phyloP scores from a whole-genome alignment of 1,140 invertebrate species.

The Drosophila grimshawi region DNA sequence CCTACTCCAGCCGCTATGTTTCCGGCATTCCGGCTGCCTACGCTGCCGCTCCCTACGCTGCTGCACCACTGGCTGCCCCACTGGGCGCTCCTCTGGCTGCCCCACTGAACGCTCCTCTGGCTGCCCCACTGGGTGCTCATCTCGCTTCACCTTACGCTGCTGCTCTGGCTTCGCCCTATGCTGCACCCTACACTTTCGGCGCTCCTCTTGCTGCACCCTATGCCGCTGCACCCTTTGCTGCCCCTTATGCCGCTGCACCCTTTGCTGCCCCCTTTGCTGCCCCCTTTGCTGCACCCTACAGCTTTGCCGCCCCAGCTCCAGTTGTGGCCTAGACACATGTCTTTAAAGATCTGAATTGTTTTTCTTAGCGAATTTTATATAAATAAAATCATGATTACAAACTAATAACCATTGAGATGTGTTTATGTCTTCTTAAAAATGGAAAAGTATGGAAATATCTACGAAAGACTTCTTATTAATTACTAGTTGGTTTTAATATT shows the following conservation, averaged over 20 bases:
- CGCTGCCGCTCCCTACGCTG: slow-evolving; percentile 68
- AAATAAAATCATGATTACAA: slow-evolving; percentile 36
- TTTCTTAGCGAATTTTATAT: slow-evolving; percentile 29
- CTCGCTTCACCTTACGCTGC: slow-evolving; percentile 65
- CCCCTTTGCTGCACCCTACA: slow-evolving; percentile 71
- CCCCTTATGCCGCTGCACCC: slow-evolving; percentile 80
- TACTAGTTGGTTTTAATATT: too few relatives aligned
- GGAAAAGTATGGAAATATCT: too few relatives aligned
- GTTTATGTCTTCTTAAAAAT: too few relatives aligned
- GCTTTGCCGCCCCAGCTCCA: slow-evolving; percentile 54
- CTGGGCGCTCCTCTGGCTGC: slow-evolving; percentile 66
- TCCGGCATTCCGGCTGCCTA: slow-evolving; percentile 71
- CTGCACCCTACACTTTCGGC: slow-evolving; percentile 56
- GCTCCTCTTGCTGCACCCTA: slow-evolving; percentile 60
- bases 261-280: slow-evolving; percentile 67
- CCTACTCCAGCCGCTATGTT: slow-evolving; percentile 85
- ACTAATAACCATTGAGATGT: not conserved
- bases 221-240: slow-evolving; percentile 69
- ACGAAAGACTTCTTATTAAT: too few relatives aligned
- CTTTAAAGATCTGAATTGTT: slow-evolving; percentile 21
- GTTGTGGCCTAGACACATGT: slow-evolving; percentile 46
- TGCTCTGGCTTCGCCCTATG: slow-evolving; percentile 45
- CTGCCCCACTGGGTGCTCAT: slow-evolving; percentile 66
- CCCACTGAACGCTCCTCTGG: slow-evolving; percentile 61
- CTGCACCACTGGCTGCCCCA: slow-evolving; percentile 67